Percentiles rank a stretch among this genome's conserved stretches.
phyloP scores from a whole-genome alignment of 37 sponge, comb jelly and placozoan genomes.

The Petrosia ficiformis region DNA sequence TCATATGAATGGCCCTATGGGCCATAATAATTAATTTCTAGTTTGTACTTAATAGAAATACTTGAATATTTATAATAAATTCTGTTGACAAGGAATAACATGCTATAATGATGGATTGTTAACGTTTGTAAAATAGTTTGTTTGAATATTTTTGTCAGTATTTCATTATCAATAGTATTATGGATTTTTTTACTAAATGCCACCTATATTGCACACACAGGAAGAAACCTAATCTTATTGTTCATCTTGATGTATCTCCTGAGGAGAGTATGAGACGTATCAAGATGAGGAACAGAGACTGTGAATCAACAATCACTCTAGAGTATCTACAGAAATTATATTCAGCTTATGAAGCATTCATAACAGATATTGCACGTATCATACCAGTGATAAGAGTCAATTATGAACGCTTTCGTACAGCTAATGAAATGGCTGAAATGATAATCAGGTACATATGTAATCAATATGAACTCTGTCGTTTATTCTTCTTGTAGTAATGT shows the following conservation, averaged over 20 bases:
- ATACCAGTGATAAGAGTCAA: conserved; percentile 95
- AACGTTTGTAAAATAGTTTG: too few species aligned
- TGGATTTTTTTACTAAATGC: background rate
- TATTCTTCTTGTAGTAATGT: background rate
- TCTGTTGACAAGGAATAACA: too few species aligned
- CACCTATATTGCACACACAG: conserved; percentile 24
- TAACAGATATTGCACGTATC: conserved; percentile 85
- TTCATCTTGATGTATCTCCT: conserved; percentile 91
- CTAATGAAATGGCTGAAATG: conserved; percentile 96
- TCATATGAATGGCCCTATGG: too few species aligned
- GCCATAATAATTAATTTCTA: too few species aligned
- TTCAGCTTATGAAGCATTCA: conserved; percentile 89
- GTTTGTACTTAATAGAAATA: too few species aligned
- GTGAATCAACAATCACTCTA: conserved; percentile 83
- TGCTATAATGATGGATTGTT: too few species aligned
- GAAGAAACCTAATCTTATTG: conserved; percentile 97
- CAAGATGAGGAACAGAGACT: conserved; percentile 75
- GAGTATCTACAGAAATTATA: conserved; percentile 82
- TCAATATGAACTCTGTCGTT: background rate
- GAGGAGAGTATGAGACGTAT: conserved; percentile 91
- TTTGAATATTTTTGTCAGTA: too few species aligned
- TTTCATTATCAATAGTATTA: too few species aligned
- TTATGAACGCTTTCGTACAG: conserved; percentile 83
- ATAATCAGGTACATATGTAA: conserved; percentile 79
- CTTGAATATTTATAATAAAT: too few species aligned